These are phyloP conservation scores for Sylvilagus bachmani DNA, from an alignment of 2,113 vertebrate species.

Conservation along the genomic window DNA sequence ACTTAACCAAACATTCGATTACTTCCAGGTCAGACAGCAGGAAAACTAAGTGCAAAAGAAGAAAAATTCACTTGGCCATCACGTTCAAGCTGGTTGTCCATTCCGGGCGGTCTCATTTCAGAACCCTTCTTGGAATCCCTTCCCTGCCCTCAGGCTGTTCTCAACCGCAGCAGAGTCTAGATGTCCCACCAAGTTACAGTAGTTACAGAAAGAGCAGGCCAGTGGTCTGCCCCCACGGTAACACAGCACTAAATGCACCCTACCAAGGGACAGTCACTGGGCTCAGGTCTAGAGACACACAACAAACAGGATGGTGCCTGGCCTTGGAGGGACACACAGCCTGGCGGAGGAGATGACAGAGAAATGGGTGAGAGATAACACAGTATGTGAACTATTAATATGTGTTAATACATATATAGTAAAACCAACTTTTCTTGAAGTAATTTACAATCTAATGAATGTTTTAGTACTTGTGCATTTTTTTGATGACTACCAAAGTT, in stretches of 20 bases:
- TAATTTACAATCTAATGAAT: background rate
- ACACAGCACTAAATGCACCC: background rate
- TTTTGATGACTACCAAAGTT: background rate
- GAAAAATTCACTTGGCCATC: background rate
- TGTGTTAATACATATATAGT: too few species aligned
- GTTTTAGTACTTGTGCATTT: background rate
- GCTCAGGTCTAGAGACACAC: background rate
- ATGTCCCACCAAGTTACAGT: background rate
- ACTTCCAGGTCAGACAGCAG: slow-evolving; percentile 9
- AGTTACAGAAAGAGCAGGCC: background rate
- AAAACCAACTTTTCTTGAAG: background rate
- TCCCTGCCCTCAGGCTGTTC: background rate
- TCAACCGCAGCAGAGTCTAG: background rate
- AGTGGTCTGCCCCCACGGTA: background rate
- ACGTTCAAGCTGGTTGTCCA: background rate
- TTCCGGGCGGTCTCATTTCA: background rate
- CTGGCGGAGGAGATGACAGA: background rate
- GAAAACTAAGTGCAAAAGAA: background rate
- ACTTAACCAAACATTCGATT: slow-evolving; percentile 10
- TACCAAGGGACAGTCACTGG: background rate
- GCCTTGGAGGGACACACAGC: background rate
- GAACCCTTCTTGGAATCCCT: background rate
- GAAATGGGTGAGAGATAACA: background rate
- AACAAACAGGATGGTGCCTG: background rate
- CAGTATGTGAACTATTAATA: background rate